Base-by-base conservation (phyloP, 2,888 invertebrate species). In the Euphydryas editha region DNA sequence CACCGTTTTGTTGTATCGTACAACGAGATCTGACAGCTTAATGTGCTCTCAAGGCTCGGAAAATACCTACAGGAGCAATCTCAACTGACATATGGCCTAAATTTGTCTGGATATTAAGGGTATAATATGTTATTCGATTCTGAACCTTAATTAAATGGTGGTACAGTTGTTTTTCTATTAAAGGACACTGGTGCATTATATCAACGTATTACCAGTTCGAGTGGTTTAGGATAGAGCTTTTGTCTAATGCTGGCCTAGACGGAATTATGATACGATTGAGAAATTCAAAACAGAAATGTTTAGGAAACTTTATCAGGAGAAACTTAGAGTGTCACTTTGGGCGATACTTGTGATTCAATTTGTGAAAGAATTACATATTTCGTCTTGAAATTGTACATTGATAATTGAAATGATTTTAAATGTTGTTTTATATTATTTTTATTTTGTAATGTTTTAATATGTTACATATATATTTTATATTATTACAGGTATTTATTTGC, bases 41-140 rank as follows among this genome's bases (percentile, higher is more conserved):
- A 54, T 54, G 54, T 54, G n/a, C 54, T 54, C 21, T 36, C 54
- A 54, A 54, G 49, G 54, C 36, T 11, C 6, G 13, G 30, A 54
- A 36, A 54, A 54, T 54, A 54, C 54, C 54, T 30, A 54, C 30
- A 36, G 21, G n/a, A 36, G 17, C 54, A 36, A 54, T 36, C 54
- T 54, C 30, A 13, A 54, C 54, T 54, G 54, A 54, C 30, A 17
- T 36, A 54, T 54, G 54, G 21, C 54, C 17, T 36, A 54, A 54
- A 54, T 54, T 54, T 54, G 54, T 54, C 30, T 36, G 17, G 17
- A 17, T 30, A 36, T 54, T 54, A 51, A 51, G 20, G 15, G 20
- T 15, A 24, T 10, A 51, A 24, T 24, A 6, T n/a, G 36, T 5
- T 54, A 11, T 17, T n/a, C 8, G n/a, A 54, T 17, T 36, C 11